Conservation (phyloP, 2,797 vertebrate species). For the Pantherophis vulpinus region DNA sequence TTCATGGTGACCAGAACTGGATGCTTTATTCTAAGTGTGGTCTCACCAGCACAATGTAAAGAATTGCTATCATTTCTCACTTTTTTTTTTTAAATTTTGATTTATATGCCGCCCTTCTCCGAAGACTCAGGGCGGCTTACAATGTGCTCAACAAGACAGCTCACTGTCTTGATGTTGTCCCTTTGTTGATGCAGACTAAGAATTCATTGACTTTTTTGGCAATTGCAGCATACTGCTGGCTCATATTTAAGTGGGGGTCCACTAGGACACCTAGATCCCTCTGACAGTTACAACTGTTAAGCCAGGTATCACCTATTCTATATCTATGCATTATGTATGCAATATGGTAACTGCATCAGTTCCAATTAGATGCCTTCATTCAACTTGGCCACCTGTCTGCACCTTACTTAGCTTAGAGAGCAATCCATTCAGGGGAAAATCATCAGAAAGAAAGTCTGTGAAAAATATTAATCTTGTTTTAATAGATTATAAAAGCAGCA, state of each 20-base stretch:
- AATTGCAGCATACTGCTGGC: neutral
- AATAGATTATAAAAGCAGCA: neutral
- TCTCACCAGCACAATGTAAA: neutral
- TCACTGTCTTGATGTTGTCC: neutral
- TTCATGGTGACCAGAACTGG: neutral
- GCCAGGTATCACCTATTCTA: neutral
- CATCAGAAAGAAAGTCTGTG: neutral
- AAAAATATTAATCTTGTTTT: conserved; percentile 8
- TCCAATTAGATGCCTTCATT: neutral
- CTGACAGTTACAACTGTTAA: neutral
- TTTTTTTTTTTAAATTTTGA: too few relatives aligned
- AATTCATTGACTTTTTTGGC: neutral
- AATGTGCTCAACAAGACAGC: too few relatives aligned
- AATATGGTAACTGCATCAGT: neutral
- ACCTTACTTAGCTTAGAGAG: conserved; percentile 44
- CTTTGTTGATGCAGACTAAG: neutral
- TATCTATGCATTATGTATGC: neutral
- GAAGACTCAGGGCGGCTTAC: too few relatives aligned
- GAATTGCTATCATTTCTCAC: neutral
- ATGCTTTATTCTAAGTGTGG: neutral
- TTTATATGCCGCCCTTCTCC: too few relatives aligned
- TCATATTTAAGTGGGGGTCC: neutral
- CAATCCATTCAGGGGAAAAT: conserved; percentile 6
- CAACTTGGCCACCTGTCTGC: conserved; percentile 6
- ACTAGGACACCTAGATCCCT: neutral